Base-by-base conservation (phyloP, 2,797 vertebrate species). In the Anolis apletophallus region DNA sequence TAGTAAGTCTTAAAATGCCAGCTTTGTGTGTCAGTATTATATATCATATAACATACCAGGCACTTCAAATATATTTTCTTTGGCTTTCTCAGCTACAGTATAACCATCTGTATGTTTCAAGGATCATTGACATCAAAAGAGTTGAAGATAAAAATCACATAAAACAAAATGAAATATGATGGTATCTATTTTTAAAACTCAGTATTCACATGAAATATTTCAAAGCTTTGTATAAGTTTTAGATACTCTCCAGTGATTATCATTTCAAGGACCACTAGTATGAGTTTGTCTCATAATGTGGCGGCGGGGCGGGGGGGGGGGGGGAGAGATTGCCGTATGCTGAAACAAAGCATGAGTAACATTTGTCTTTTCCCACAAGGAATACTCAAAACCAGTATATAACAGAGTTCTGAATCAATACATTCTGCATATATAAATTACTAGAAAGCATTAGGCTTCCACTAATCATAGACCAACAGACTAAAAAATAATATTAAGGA, bases 71-170 rank as follows among this genome's bases (percentile, higher is more conserved):
- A 84, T 83, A 36, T 82, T 88, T 87, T 83, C 17, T 81, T 86
- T 61, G 52, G 32, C 29, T 88, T 92, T 86, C 81, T 86, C n/a
- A 81, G 84, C 61, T 11, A 84, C 69, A 82, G 32, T 82, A 79
- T 88, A n/a, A 82, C 87, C 14, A 69, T 80, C 12, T 80, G 6
- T n/a, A 83, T 84, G 52, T 80, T 50, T 82, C 64, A 91, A 88
- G 46, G 32, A 52, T 75, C 32, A 16, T 12, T 17, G 23, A 73
- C 6, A 75, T 80, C 17, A 85, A 83, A 74, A 86, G n/a, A 78
- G 17, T 50, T 57, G 73, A 17, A 69, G 77, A 89, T 52, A 90
- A 93, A 83, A 91, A 78, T 75, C 5, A 85, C 89, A 90, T 55
- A 78, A 54, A 91, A 79, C 16, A 61, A 1, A 88, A 11, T 81